A percentile compares a stretch with the other conserved stretches of the same genome.
Evolutionary conservation across 2,888 invertebrate species (phyloP).

Genomic region (Cosmia pyralina): DNA sequence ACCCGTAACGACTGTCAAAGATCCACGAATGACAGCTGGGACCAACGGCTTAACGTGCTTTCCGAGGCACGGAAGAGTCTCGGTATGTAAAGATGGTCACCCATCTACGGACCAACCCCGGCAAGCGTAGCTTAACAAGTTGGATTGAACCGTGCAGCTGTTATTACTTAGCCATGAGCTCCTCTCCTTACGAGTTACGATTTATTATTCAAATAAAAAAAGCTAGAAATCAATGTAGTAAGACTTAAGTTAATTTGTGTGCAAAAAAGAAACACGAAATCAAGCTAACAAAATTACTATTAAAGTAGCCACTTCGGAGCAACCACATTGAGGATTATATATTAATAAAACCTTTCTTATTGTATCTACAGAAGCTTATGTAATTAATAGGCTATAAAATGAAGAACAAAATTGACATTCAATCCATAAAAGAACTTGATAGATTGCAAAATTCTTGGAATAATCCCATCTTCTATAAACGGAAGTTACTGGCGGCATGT

Average conservation of each 20-base stretch:
- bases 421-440: slow-evolving; percentile 41
- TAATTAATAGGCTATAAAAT: not conserved
- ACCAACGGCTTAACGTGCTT: too few species aligned
- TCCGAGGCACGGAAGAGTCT: too few species aligned
- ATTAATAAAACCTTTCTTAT: not conserved
- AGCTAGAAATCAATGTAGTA: too few species aligned
- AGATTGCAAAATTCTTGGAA: slow-evolving; percentile 41
- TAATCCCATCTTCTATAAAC: slow-evolving; percentile 27
- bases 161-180: too few species aligned
- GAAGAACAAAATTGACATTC: slow-evolving; percentile 44
- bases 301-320: not conserved
- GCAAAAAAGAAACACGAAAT: not conserved
- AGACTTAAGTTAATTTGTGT: not conserved
- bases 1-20: too few species aligned
- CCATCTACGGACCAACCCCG: too few species aligned
- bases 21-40: too few species aligned
- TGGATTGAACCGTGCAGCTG: too few species aligned
- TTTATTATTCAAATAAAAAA: not conserved
- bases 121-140: too few species aligned
- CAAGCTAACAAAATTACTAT: not conserved
- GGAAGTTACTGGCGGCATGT: slow-evolving; percentile 21
- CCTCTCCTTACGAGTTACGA: not conserved
- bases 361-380: not conserved
- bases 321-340: not conserved
- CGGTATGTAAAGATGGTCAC: too few species aligned